phyloP scores from a whole-genome alignment of 2,797 vertebrate genomes.

The Melopsittacus undulatus region DNA sequence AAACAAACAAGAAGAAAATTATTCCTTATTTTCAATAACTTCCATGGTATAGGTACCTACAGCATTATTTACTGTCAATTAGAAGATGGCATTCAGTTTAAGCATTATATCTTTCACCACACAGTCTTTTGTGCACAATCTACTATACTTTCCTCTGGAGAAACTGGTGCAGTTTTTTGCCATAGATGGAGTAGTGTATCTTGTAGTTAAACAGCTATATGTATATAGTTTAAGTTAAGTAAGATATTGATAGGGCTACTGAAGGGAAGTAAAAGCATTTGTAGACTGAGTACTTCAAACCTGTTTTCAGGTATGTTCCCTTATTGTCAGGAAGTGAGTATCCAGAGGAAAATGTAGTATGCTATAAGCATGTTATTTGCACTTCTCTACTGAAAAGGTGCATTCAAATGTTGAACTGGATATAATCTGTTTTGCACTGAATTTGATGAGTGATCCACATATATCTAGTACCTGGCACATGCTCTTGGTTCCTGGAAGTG shows the following conservation, averaged over 20 bases:
- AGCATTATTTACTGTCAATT: not conserved
- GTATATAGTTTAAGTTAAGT: not conserved
- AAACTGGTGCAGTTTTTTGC: not conserved
- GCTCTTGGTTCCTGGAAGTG: not conserved
- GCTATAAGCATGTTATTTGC: not conserved
- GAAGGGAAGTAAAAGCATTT: not conserved
- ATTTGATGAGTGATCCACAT: not conserved
- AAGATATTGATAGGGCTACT: not conserved
- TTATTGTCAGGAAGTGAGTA: not conserved
- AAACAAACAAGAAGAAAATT: not conserved
- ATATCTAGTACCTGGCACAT: not conserved
- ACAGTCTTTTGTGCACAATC: not conserved
- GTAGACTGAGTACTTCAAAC: not conserved
- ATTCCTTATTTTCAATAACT: not conserved
- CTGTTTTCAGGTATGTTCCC: not conserved
- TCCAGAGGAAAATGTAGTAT: not conserved
- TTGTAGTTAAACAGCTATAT: not conserved
- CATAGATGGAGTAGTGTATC: not conserved
- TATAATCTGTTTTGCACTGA: not conserved
- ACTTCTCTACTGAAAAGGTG: not conserved
- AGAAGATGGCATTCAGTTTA: not conserved
- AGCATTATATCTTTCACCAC: not conserved
- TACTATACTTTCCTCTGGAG: not conserved
- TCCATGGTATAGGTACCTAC: not conserved
- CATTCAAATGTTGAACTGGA: not conserved